A percentile compares a stretch with the other conserved stretches of the same genome.
These are phyloP conservation scores for Alectoris magna DNA, from an alignment of 2,797 vertebrate genomes.

Conservation along the genomic window DNA sequence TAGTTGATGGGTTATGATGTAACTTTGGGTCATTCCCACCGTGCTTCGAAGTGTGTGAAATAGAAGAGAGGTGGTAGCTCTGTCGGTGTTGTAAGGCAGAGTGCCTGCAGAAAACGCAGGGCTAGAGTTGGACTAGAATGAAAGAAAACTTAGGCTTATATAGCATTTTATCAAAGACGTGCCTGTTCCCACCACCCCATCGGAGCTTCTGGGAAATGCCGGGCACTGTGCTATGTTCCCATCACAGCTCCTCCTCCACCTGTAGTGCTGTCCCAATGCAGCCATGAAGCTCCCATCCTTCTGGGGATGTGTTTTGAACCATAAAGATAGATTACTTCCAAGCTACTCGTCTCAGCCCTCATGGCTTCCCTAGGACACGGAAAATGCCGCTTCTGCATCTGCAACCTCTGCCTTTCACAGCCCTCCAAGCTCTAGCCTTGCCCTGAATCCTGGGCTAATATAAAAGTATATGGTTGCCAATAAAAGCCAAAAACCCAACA, in stretches of 20 bases:
- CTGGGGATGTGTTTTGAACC: background rate
- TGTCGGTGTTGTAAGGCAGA: background rate
- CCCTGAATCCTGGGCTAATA: fast-evolving
- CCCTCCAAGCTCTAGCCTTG: too few relatives aligned
- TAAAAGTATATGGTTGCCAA: background rate
- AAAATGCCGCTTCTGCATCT: background rate
- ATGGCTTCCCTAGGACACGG: background rate
- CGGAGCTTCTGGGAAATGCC: background rate
- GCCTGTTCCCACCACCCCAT: fast-evolving
- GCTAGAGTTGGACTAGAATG: background rate
- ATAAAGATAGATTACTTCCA: too few relatives aligned
- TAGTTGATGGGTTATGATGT: background rate
- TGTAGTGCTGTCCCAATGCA: fast-evolving
- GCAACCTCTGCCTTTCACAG: background rate
- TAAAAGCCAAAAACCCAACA: background rate
- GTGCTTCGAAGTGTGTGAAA: background rate
- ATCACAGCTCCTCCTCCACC: background rate
- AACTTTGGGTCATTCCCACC: background rate
- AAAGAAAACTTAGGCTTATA: background rate
- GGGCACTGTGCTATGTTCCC: fast-evolving
- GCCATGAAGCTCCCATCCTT: background rate
- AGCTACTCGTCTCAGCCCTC: background rate
- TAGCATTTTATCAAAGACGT: background rate
- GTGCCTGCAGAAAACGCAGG: background rate
- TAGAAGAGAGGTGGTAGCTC: background rate